Percentiles rank a stretch among this genome's conserved stretches.
Conservation (phyloP, 2,888 invertebrate species). For the Lingula anatina region DNA sequence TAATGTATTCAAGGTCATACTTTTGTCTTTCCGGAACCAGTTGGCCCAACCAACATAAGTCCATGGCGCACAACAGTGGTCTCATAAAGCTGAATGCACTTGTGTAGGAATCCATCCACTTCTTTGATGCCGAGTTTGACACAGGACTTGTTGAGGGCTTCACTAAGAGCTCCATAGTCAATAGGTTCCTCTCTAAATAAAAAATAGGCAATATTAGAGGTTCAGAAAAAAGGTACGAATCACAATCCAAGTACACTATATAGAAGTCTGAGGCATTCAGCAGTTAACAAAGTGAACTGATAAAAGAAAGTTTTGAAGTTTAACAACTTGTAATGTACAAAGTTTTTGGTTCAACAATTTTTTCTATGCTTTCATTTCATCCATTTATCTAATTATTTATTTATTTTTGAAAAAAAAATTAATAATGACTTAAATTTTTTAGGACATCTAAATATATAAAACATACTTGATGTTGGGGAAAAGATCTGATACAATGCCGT, state of each 20-base stretch:
- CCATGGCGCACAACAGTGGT: slow-evolving; percentile 54
- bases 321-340: background rate
- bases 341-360: no score
- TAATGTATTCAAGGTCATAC: slow-evolving; percentile 63
- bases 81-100: slow-evolving; percentile 54
- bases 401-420: background rate
- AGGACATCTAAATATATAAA: background rate
- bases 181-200: slow-evolving; percentile 61
- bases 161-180: slow-evolving; percentile 69
- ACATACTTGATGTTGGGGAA: slow-evolving; percentile 65
- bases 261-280: no score
- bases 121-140: slow-evolving; percentile 62
- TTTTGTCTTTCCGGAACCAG: slow-evolving; percentile 56
- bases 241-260: no score
- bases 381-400: background rate
- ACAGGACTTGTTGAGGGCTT: slow-evolving; percentile 57
- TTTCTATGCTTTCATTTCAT: background rate
- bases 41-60: slow-evolving; percentile 54
- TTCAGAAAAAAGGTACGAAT: no score
- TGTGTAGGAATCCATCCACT: slow-evolving; percentile 54
- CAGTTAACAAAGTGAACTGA: no score
- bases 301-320: background rate
- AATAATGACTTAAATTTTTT: background rate
- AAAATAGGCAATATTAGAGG: no score
- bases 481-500: slow-evolving; percentile 74